Evolutionary conservation across 2,888 invertebrate species (phyloP).

Genomic region (Polydrusus cervinus): DNA sequence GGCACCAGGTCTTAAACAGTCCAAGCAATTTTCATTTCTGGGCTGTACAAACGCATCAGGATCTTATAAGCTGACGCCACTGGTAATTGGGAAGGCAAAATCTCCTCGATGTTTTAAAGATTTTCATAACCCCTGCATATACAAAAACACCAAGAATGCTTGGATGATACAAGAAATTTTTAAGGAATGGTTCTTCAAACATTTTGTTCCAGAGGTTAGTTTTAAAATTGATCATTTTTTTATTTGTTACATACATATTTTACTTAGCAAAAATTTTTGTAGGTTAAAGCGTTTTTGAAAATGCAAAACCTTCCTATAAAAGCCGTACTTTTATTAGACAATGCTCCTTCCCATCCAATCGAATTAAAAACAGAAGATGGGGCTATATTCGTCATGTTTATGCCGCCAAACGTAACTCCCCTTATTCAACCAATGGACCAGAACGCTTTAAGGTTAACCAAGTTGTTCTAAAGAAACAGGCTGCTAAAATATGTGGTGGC

Average conservation of each 20-base stretch:
- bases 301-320: too few relatives aligned
- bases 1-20: background rate
- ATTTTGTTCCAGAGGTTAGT: background rate
- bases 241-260: too few relatives aligned
- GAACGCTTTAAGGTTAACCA: background rate
- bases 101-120: too few relatives aligned
- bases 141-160: too few relatives aligned
- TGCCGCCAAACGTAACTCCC: background rate
- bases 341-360: background rate
- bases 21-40: too few relatives aligned
- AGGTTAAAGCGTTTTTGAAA: background rate
- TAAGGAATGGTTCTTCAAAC: too few relatives aligned
- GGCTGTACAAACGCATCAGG: background rate
- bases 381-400: background rate
- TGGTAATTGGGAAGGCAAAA: too few relatives aligned
- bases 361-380: background rate
- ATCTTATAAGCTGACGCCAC: too few relatives aligned
- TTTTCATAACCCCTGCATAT: too few relatives aligned
- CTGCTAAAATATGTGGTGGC: background rate
- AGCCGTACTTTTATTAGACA: background rate
- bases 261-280: background rate
- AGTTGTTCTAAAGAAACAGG: background rate
- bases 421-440: background rate
- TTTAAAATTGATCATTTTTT: background rate
- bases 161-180: too few relatives aligned